phyloP scores from a whole-genome alignment of 2,797 vertebrate species.

The Mormyrops boulengeri region DNA sequence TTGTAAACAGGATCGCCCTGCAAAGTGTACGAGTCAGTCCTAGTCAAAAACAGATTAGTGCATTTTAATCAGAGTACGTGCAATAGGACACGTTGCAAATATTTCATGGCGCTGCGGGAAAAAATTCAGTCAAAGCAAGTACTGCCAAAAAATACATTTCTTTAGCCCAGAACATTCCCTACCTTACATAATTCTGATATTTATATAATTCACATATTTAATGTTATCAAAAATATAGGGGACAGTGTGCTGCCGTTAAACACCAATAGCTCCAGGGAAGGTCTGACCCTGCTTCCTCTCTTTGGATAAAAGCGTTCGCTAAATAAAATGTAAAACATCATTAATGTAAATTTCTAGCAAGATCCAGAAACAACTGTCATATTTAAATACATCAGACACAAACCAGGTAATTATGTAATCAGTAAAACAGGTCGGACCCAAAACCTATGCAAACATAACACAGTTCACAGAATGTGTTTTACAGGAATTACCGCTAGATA shows the following conservation, averaged over 20 bases:
- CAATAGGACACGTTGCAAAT: background rate
- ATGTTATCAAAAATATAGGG: background rate
- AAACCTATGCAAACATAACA: background rate
- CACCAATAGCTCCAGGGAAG: background rate
- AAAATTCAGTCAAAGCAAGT: background rate
- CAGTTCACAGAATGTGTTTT: background rate
- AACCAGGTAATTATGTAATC: background rate
- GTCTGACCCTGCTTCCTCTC: background rate
- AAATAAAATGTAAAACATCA: background rate
- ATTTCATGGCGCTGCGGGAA: background rate
- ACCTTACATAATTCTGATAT: background rate
- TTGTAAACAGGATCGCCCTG: background rate
- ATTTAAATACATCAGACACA: background rate
- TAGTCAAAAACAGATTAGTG: background rate
- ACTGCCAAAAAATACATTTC: background rate
- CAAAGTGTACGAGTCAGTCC: background rate
- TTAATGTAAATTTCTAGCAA: background rate
- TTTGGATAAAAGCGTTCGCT: background rate
- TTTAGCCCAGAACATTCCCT: background rate
- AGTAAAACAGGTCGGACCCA: background rate
- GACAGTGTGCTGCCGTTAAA: background rate
- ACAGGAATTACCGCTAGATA: background rate
- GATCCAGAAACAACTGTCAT: background rate
- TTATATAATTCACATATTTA: background rate
- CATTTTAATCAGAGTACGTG: background rate